Base-by-base conservation (phyloP, 1,140 invertebrate species). In the Zaprionus inermis region DNA sequence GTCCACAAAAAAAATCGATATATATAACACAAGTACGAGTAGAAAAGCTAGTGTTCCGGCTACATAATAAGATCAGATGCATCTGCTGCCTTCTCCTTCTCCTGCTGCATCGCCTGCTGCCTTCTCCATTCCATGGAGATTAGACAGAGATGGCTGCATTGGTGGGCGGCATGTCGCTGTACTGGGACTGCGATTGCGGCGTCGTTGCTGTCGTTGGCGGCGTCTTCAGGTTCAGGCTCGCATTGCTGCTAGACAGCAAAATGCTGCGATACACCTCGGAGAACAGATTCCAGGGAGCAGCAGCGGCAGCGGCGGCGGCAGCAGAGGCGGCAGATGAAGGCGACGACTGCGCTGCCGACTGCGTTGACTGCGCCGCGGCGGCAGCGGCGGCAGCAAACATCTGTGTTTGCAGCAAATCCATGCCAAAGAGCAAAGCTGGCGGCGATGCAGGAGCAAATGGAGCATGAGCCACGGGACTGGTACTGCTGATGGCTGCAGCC, bases 231-330 rank as follows among this genome's bases (percentile, higher is more conserved):
- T 16, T n/a, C 1, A 28, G 24, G 49, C 1, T n/a, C 20, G 20
- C 38, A 57, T 12, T 70, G 70, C 7, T 75, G 76, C 55, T 90
- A 74, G 57, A 81, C 11, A 92, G 79, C 51, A 92, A 68, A 85
- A 92, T 92, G 11, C 91, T 85, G 57, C 91, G 85, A 20, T 92
- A 92, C 9, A 92, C 84, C 46, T 92, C 91, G 1, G 91, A 92
- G 7, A 92, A 76, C 3, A 92, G 73, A 41, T 89, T 92, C 91
- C 91, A 92, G 22, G 90, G 90, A 20, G 81, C 82, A n/a, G 76
- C 78, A 18, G 69, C 56, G 5, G 69, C 61, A 14, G 76, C 38
- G 2, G 70, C 71, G 6, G 61, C 59, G 5, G 61, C 69, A 5
- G 22, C 46, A n/a, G 36, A 20, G 57, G 46, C 60, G 57, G 69